phyloP scores from a whole-genome alignment of 2,888 invertebrate species.

The Microctonus hyperodae region DNA sequence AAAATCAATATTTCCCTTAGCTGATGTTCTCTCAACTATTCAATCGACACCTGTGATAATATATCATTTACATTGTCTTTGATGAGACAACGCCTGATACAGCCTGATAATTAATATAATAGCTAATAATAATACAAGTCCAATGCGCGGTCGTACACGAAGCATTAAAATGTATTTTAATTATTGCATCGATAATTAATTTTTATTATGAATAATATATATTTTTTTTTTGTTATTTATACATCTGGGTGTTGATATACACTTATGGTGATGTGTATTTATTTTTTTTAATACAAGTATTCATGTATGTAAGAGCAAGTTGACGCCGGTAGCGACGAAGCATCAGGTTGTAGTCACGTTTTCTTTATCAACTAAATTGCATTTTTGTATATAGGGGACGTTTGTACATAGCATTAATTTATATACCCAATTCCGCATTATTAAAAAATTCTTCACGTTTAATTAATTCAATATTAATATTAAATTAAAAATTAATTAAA shows the following conservation, averaged over 20 bases:
- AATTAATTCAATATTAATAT: no score
- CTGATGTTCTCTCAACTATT: slow-evolving; percentile 22
- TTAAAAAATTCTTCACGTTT: no score
- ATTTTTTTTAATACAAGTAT: slow-evolving; percentile 17
- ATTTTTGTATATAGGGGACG: background rate
- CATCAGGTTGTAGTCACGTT: slow-evolving; percentile 53
- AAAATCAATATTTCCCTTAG: slow-evolving; percentile 31
- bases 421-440: no score
- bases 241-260: no score
- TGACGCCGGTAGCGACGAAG: slow-evolving; percentile 38
- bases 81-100: background rate
- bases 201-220: no score
- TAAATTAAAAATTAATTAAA: no score
- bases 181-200: no score
- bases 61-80: background rate
- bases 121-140: background rate
- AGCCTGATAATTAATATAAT: background rate
- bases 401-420: background rate
- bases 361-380: background rate
- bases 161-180: no score
- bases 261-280: background rate
- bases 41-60: slow-evolving; percentile 14
- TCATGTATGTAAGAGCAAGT: background rate
- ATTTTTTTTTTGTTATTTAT: no score
- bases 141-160: no score